Percentiles rank a stretch among this genome's conserved stretches.
phyloP scores from a whole-genome alignment of 1,140 invertebrate species.

The Lordiphosa collinella region DNA sequence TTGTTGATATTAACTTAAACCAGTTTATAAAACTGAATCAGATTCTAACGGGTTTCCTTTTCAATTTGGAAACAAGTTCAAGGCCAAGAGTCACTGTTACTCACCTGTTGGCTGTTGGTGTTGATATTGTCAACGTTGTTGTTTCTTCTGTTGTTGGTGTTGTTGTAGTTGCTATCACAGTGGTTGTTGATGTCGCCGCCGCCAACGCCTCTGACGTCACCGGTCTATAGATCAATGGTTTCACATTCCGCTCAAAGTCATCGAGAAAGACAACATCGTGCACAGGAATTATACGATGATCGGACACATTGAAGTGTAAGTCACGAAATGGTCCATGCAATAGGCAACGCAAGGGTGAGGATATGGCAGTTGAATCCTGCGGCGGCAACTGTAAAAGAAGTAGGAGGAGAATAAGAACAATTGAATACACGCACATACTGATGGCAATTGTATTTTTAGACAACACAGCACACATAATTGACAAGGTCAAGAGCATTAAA shows the following conservation, averaged over 20 bases:
- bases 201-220: conserved; percentile 34
- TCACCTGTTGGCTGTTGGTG: conserved; percentile 38
- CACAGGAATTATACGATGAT: conserved; percentile 66
- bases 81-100: conserved; percentile 33
- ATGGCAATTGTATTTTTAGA: conserved; percentile 3
- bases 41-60: conserved; percentile 2
- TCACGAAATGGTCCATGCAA: conserved; percentile 69
- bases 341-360: conserved; percentile 64
- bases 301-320: conserved; percentile 56
- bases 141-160: conserved; percentile 6
- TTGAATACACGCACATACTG: background rate
- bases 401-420: background rate
- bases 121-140: conserved; percentile 7
- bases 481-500: conserved; percentile 8
- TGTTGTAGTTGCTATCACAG: conserved; percentile 9
- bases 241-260: conserved; percentile 63
- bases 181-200: conserved; percentile 4
- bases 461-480: background rate
- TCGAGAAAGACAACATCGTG: conserved; percentile 73
- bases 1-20: background rate
- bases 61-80: conserved; percentile 44
- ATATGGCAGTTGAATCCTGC: conserved; percentile 37
- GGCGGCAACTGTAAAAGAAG: conserved; percentile 48
- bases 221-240: conserved; percentile 68
- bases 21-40: conserved; percentile 9